Evolutionary conservation across 2,797 vertebrate species (phyloP), one percentile per base, ranked within the genome.

Genomic region (Notoglanidium macrostoma): DNA sequence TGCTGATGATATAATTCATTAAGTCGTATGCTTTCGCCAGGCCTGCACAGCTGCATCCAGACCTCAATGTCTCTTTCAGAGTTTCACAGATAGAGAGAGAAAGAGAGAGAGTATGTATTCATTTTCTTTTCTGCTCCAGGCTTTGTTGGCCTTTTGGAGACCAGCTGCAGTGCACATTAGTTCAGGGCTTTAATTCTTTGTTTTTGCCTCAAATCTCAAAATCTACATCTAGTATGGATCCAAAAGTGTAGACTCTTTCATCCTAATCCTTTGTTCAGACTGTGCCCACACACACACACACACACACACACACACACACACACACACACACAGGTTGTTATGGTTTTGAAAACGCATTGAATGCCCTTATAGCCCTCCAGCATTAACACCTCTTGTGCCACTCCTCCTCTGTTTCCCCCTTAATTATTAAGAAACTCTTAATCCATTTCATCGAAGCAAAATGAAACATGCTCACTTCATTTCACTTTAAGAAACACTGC

Each of bases 381-480:
- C 59, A 55, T 55, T 86, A 77, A 68, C 59, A 68, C 84, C 55
- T 89, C 55, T 73, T 55, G 32, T 86, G 83, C 26, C 70, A 70
- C 84, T 54, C 67, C 87, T 91, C 88, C 89, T 87, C 85, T 81
- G 83, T 84, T 67, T 92, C 90, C 87, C 86, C 88, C 85, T 88
- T 90, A 84, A 93, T 90, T 87, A 90, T 88, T 90, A 92, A 93
- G 90, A 88, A 88, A 90, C 90, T 90, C 88, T 85, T 90, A 91
- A 93, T 92, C 89, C 89, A 90, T 87, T 93, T 91, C 82, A 90
- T 92, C 92, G 88, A 89, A 90, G 82, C 89, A 51, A 92, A 92
- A 92, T 93, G 90, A 94, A 94, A 94, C 86, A 76, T 8, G 73
- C 90, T 85, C 90, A 93, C 89, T 90, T 88, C 87, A 94, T 95